Percentiles rank a stretch among this genome's conserved stretches.
These are phyloP conservation scores for Synergus itoensis DNA, from an alignment of 2,888 invertebrate species.

Conservation along the genomic window DNA sequence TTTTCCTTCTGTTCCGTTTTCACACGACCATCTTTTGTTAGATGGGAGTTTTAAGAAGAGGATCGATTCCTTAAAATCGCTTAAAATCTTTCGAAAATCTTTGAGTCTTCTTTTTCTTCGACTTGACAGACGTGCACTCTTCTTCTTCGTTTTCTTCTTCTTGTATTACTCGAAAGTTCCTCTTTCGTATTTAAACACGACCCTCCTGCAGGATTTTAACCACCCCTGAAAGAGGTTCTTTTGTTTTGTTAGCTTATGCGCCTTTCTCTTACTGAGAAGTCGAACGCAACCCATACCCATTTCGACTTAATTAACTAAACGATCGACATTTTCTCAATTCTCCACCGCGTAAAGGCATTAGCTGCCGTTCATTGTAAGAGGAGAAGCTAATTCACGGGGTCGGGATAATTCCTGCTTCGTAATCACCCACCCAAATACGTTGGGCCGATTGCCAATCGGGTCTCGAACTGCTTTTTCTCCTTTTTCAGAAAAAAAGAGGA, in stretches of 20 bases:
- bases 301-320: slow-evolving; percentile 45
- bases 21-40: neutral
- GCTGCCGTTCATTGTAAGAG: slow-evolving; percentile 50
- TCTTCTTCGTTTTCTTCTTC: neutral
- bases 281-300: slow-evolving; percentile 16
- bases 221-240: neutral
- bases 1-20: neutral
- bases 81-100: too few relatives aligned
- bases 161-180: neutral
- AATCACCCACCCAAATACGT: slow-evolving; percentile 51
- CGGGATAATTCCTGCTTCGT: slow-evolving; percentile 50
- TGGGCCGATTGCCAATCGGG: slow-evolving; percentile 55
- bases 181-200: slow-evolving; percentile 8
- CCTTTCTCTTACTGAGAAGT: neutral
- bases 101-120: neutral
- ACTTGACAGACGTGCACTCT: neutral
- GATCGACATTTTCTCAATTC: slow-evolving; percentile 46
- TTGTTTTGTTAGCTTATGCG: slow-evolving; percentile 21
- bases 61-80: too few relatives aligned
- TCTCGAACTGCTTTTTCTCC: slow-evolving; percentile 44
- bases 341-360: slow-evolving; percentile 51
- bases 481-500: slow-evolving; percentile 3
- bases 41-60: neutral
- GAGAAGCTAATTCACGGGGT: slow-evolving; percentile 48
- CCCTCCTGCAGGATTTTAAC: neutral